Evolutionary conservation across 2,113 vertebrate species (phyloP).

Genomic region (Crotophaga sulcirostris): DNA sequence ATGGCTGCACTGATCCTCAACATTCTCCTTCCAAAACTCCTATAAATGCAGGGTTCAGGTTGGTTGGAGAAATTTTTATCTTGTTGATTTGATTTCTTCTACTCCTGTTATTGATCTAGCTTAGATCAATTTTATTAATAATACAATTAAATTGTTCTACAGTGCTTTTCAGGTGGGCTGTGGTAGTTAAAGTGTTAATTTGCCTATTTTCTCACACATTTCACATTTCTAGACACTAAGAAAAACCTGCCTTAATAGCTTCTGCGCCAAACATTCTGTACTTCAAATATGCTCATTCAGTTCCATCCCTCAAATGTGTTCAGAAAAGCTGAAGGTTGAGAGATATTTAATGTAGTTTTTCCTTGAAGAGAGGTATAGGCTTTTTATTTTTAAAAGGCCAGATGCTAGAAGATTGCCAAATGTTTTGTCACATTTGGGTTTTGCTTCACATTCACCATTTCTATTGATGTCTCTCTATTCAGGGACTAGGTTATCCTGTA

Average conservation of each 20-base stretch:
- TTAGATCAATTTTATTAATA: slow-evolving; percentile 57
- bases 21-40: not conserved
- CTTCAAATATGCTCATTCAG: not conserved
- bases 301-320: not conserved
- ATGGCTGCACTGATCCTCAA: not conserved
- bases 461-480: not conserved
- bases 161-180: not conserved
- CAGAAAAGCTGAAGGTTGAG: not conserved
- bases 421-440: not conserved
- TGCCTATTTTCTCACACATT: slow-evolving; percentile 10
- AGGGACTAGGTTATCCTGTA: not conserved
- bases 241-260: not conserved
- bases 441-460: not conserved
- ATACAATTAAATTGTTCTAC: not conserved
- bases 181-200: not conserved
- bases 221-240: not conserved
- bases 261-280: not conserved
- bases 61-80: slow-evolving; percentile 38
- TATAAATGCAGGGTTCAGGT: slow-evolving; percentile 25
- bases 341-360: not conserved
- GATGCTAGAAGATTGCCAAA: not conserved
- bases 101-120: not conserved
- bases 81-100: slow-evolving; percentile 46
- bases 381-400: not conserved
- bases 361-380: not conserved